Base-by-base conservation (phyloP, 2,888 invertebrate genomes). In the Cheilosia scutellata region DNA sequence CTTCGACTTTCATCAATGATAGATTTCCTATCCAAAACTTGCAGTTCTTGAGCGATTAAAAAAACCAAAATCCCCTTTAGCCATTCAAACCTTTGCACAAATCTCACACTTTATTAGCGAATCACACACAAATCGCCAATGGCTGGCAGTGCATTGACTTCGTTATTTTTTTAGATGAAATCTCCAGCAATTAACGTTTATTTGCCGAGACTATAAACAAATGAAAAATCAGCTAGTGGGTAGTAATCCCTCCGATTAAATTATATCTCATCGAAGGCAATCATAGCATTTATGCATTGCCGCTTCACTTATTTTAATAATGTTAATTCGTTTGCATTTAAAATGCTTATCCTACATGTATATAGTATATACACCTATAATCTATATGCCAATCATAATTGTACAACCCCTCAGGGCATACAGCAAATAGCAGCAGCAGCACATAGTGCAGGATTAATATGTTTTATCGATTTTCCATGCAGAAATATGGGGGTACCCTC, bases 401-500 rank as follows among this genome's bases (percentile, higher is more conserved):
- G 83, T 78, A 66, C 44, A 62, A 20, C 62, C 75, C 84, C 80
- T 63, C 9, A 47, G 75, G 75, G 51, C 49, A 13, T 37, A 16
- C 68, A n/a, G 25, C 51, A 29, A 58, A 53, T n/a, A n/a, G n/a
- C 53, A 74, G 31, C 42, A 29, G 16, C 9, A 25, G 25, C 11
- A 49, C 53, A 60, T 51, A 68, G 57, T 51, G 51, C 68, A 57
- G 83, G 84, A 84, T 84, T 84, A 84, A 80, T 84, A 65, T 84
- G 71, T 80, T 75, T 84, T 84, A 84, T 84, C 84, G 84, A 84
- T 84, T 84, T 84, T 84, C 25, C 83, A 84, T 84, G 70, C 70
- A 63, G 51, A 13, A 51, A 42, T 27, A 29, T 16, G 51, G 44
- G 44, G 51, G 27, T 51, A 44, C 25, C 74, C 31, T 11, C 31